phyloP scores from a whole-genome alignment of 1,140 invertebrate species.

The Lethocerus indicus region DNA sequence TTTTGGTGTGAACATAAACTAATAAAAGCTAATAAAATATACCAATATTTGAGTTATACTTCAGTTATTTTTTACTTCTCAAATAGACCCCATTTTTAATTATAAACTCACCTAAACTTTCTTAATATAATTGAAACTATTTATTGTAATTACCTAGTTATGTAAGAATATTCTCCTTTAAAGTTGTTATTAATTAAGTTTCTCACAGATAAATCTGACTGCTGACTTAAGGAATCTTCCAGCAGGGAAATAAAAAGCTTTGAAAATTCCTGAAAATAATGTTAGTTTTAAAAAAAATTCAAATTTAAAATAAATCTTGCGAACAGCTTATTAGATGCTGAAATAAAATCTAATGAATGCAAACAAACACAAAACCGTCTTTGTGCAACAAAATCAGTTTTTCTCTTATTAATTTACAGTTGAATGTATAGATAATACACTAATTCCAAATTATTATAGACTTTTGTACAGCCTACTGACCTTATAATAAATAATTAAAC shows the following conservation, averaged over 20 bases:
- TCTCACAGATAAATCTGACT: conserved; percentile 24
- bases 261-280: conserved; percentile 41
- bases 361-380: too few relatives aligned
- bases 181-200: conserved; percentile 41
- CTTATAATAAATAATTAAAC: too few relatives aligned
- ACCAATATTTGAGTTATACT: background rate
- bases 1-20: too few relatives aligned
- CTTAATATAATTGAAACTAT: background rate
- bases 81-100: background rate
- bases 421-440: too few relatives aligned
- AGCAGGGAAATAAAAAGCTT: conserved; percentile 46
- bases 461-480: too few relatives aligned
- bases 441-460: too few relatives aligned
- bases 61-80: background rate
- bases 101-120: background rate
- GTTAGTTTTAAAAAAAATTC: background rate
- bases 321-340: too few relatives aligned
- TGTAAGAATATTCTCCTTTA: conserved; percentile 43
- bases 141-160: conserved; percentile 33
- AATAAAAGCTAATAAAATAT: background rate
- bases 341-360: too few relatives aligned
- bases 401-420: too few relatives aligned
- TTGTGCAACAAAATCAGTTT: too few relatives aligned
- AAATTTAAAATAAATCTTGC: background rate
- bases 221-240: conserved; percentile 33